A percentile compares a stretch with the other conserved stretches of the same genome.
Conservation (phyloP, 2,888 invertebrate genomes). For the Sycophila texana region DNA sequence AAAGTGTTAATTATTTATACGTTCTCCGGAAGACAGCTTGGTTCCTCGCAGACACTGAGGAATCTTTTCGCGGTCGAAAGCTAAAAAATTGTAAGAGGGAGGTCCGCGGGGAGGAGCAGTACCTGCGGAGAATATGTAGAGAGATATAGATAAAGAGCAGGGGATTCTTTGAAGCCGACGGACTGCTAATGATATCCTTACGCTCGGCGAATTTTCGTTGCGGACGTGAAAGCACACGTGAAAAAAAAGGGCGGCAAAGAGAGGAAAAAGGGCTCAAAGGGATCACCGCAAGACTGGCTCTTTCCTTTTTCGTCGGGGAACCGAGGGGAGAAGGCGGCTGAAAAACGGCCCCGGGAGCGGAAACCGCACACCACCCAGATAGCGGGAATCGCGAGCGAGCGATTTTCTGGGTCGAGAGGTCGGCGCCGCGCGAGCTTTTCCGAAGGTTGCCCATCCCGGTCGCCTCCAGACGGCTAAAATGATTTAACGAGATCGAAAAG, state of each 20-base stretch:
- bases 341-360: slow-evolving; percentile 38
- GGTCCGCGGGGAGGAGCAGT: background rate
- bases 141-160: background rate
- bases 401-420: background rate
- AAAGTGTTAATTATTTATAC: background rate
- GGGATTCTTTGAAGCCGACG: background rate
- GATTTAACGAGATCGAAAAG: too few species aligned
- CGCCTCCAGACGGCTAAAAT: too few species aligned
- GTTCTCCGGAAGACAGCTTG: too few species aligned
- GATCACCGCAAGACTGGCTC: too few species aligned
- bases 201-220: background rate
- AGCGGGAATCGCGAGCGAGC: slow-evolving; percentile 4
- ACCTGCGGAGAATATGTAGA: background rate
- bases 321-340: background rate
- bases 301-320: background rate
- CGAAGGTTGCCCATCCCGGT: too few species aligned
- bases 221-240: background rate
- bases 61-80: too few species aligned
- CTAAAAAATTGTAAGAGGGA: too few species aligned
- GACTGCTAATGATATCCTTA: slow-evolving; percentile 17
- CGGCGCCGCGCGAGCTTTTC: background rate
- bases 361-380: slow-evolving; percentile 22
- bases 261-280: background rate
- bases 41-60: too few species aligned
- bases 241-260: background rate